Base-by-base conservation (phyloP, 2,797 vertebrate genomes). In the Ctenopoma kingsleyae region DNA sequence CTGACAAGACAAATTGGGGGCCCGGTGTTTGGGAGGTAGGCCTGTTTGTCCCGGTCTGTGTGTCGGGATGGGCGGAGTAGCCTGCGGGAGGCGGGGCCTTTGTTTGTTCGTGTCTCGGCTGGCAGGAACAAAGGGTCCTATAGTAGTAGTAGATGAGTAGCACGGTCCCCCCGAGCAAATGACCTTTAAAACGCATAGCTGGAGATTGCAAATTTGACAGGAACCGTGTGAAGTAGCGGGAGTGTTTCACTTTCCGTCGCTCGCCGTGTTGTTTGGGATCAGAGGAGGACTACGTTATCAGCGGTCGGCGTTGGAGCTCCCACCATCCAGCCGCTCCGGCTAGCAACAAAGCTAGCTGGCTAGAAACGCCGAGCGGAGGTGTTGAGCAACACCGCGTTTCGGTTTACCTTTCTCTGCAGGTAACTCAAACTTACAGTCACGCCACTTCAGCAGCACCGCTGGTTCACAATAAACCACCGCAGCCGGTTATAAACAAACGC, bases 41-140 rank as follows among this genome's bases (percentile, higher is more conserved):
- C 61, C 74, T 16, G 64, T 79, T 67, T 69, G 79, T 82, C 63
- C 76, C 50, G 65, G 70, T 57, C 61, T 70, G 81, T 54, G 80
- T 52, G 82, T 32, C 57, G 50, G 72, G 83, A 82, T 83, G 87
- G 90, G 87, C 84, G 89, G 84, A 62, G 87, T 79, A 85, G 86
- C 70, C 62, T 38, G 49, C 35, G 74, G 84, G 86, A 83, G 92
- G 91, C 89, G 90, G 89, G 85, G 90, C 83, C 64, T 89, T 81
- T 88, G 83, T 91, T 86, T 89, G 85, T 87, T 88, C 87, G 69
- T 49, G 85, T 88, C 87, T 90, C 81, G 88, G 78, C 85, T 90
- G 89, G 82, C 87, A 90, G 87, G 91, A 93, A 93, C 92, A 93
- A 93, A 93, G 92, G 89, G 86, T 89, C 83, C 80, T 68, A 80